Evolutionary conservation across 2,113 vertebrate genomes (phyloP).

Genomic region (Campylorhamphus procurvoides): DNA sequence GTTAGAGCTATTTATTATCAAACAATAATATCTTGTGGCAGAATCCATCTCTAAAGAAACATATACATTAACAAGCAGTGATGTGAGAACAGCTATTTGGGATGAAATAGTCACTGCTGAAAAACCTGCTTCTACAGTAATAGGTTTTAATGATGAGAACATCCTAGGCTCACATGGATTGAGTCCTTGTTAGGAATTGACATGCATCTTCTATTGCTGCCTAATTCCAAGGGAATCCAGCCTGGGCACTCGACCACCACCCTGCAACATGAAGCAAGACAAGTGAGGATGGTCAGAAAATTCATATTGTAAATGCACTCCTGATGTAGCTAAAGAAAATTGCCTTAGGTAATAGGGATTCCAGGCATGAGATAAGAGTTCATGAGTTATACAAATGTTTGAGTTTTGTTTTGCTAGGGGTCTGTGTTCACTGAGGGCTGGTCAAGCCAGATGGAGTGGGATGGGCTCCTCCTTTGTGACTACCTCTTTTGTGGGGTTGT

Average conservation of each 20-base stretch:
- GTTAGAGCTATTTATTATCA: not conserved
- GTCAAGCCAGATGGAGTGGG: not conserved
- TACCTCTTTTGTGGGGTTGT: not conserved
- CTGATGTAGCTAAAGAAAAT: not conserved
- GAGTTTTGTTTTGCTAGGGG: not conserved
- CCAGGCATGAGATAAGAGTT: not conserved
- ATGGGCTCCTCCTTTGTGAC: not conserved
- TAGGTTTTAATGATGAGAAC: not conserved
- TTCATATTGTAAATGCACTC: not conserved
- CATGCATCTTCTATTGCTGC: not conserved
- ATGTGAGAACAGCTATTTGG: not conserved
- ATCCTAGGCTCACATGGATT: not conserved
- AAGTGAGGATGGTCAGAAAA: not conserved
- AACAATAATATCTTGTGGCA: not conserved
- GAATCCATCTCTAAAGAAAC: not conserved
- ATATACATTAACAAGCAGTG: not conserved
- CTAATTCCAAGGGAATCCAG: not conserved
- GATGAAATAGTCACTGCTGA: not conserved
- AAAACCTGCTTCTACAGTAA: not conserved
- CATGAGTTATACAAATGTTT: not conserved
- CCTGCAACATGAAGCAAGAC: not conserved
- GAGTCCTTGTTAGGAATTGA: not conserved
- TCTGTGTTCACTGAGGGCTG: not conserved
- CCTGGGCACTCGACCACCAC: not conserved
- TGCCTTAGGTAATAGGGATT: not conserved